Evolutionary conservation across 2,113 vertebrate species (phyloP), one percentile per base, ranked within the genome.

Genomic region (Peromyscus maniculatus): DNA sequence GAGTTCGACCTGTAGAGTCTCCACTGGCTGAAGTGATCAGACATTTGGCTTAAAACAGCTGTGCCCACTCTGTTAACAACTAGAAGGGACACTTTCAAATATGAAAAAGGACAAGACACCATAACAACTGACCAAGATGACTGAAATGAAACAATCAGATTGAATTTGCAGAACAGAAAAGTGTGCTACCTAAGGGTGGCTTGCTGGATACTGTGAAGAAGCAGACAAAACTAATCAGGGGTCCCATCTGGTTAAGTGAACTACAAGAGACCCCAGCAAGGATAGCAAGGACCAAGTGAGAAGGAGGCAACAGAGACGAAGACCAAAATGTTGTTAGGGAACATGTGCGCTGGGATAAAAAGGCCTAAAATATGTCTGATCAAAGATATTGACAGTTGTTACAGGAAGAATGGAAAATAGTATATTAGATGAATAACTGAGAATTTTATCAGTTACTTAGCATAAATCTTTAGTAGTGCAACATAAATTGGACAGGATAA

Each of bases 81-180:
- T 71, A 91, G 67, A 75, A 84, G 24, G 52, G 87, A 94, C 67
- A 21, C 49, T 74, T 89, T 43, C 59, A 91, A 72, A 75, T 46
- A 67, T 87, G 75, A 93, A 52, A 84, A 52, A 79, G 28, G 64
- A 46, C 3, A 95, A 67, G 52, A 39, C 69, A 88, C 26, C 57
- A 21, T 64, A 72, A 87, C 92, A 22, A 82, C 59, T 72, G 28
- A 77, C 2, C 13, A 95, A 89, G 62, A 59, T 87, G 36, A 82
- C 84, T 95, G 39, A 96, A 62, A 55, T 55, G 28, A 87, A 88
- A 66, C 22, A 24, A 49, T 91, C 16, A 89, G 74, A 64, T 71
- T 80, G 24, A 86, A 87, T 91, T 92, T 93, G 59, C 86, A 31
- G 19, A 64, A 91, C 62, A 55, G 64, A 93, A 71, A 91, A 77